Conservation (phyloP, 2,888 invertebrate species). For the Alviniconcha strummeri region DNA sequence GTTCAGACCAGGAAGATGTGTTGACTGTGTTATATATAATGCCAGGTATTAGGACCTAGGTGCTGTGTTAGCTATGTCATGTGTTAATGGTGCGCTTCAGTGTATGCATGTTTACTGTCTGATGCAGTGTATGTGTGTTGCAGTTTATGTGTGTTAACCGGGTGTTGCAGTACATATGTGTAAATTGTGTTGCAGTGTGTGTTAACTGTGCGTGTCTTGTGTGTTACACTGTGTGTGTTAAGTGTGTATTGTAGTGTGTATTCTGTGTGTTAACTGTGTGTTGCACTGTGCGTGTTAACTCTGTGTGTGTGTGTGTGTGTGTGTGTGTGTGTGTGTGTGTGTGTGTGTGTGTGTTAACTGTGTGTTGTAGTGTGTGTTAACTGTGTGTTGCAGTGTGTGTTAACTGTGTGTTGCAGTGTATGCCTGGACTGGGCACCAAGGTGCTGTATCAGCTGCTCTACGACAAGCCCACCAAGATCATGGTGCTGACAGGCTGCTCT, state of each 20-base stretch:
- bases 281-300: neutral
- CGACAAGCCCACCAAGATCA: conserved; percentile 84
- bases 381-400: conserved; percentile 78
- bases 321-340: neutral
- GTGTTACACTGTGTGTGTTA: neutral
- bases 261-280: neutral
- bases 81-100: no score
- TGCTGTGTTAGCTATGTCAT: no score
- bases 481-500: conserved; percentile 88
- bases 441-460: conserved; percentile 99
- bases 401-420: conserved; percentile 83
- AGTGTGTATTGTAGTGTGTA: neutral
- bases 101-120: neutral
- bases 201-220: neutral
- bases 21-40: no score
- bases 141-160: neutral
- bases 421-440: conserved; percentile 97
- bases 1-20: no score
- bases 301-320: neutral
- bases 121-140: neutral
- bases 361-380: conserved; percentile 84
- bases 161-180: neutral
- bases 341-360: neutral
- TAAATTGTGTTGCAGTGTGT: neutral
- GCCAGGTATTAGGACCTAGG: no score